Conservation (phyloP, 2,797 vertebrate species). For the Myiotriccus ornatus region DNA sequence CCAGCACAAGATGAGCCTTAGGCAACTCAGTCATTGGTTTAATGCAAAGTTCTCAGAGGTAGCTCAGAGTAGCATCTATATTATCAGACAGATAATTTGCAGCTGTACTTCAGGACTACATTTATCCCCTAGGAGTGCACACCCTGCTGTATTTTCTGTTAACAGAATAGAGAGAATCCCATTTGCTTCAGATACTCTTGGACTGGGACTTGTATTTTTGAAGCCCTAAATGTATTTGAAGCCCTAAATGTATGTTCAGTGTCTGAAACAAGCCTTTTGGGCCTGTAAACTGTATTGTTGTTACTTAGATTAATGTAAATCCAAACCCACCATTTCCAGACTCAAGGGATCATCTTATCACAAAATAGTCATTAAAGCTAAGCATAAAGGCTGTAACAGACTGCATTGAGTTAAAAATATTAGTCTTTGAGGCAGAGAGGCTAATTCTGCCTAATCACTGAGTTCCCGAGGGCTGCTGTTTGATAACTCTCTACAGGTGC, state of each 20-base stretch:
- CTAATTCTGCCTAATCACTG: neutral
- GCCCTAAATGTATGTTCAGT: neutral
- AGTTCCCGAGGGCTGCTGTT: fast-evolving
- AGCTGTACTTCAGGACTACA: neutral
- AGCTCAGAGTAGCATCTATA: fast-evolving
- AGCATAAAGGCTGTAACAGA: neutral
- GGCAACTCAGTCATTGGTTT: neutral
- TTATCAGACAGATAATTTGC: neutral
- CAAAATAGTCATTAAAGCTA: neutral
- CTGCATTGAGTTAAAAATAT: neutral
- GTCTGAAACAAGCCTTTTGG: neutral
- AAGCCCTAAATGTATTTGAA: neutral
- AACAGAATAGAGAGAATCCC: neutral
- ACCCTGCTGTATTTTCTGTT: neutral
- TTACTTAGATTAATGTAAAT: neutral
- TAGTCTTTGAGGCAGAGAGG: neutral
- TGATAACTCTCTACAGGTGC: fast-evolving
- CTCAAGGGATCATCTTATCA: neutral
- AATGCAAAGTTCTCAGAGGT: neutral
- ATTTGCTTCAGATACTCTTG: neutral
- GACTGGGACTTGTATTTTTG: neutral
- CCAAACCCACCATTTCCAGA: neutral
- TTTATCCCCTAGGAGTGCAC: neutral
- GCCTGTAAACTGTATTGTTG: neutral
- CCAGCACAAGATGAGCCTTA: neutral